phyloP scores from a whole-genome alignment of 2,113 vertebrate species.

The Eurypyga helias region DNA sequence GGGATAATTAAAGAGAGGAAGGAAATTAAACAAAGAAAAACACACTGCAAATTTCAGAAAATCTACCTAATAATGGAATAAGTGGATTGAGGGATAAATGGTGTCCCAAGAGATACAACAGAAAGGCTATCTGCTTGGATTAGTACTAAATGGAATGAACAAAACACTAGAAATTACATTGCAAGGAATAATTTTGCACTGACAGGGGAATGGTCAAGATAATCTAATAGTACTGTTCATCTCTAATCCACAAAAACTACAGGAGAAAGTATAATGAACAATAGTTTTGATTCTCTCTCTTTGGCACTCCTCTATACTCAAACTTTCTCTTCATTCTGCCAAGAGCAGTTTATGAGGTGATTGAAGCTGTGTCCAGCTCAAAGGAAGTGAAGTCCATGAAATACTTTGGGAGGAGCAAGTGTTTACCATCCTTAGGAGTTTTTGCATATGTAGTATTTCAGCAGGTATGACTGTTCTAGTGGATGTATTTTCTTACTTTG shows the following conservation, averaged over 20 bases:
- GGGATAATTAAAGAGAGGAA: conserved; percentile 66
- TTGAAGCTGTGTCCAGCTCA: background rate
- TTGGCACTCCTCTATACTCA: background rate
- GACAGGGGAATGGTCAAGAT: conserved; percentile 17
- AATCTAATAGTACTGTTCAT: conserved; percentile 40
- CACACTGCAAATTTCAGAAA: conserved; percentile 51
- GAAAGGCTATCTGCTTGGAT: conserved; percentile 67
- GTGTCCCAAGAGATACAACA: conserved; percentile 57
- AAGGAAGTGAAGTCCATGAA: background rate
- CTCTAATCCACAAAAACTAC: background rate
- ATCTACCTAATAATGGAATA: conserved; percentile 62
- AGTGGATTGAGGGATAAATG: conserved; percentile 61
- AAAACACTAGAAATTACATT: conserved; percentile 65
- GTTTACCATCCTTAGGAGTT: background rate
- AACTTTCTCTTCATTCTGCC: background rate
- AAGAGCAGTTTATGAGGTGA: background rate
- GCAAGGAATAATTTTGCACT: conserved; percentile 53
- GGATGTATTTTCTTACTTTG: background rate
- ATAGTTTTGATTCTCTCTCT: background rate
- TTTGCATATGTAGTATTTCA: background rate
- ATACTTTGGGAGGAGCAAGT: background rate
- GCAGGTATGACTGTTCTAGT: background rate
- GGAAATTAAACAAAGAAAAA: conserved; percentile 63
- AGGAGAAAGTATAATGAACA: background rate
- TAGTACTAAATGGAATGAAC: conserved; percentile 57